These are phyloP conservation scores for Aphidius colemani DNA, from an alignment of 2,888 invertebrate genomes.

Conservation along the genomic window DNA sequence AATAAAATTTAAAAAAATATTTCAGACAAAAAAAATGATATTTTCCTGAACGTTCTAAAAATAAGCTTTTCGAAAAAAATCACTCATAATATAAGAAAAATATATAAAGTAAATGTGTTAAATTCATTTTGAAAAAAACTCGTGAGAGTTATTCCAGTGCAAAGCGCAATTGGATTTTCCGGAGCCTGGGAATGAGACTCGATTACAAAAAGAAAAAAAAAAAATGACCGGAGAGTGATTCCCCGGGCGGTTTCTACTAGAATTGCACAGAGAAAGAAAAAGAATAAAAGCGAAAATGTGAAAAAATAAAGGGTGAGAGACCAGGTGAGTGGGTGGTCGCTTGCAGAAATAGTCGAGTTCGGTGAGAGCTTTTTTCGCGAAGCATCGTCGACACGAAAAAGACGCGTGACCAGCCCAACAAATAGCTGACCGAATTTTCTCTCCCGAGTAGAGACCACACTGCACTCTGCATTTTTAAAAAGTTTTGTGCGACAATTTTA, in stretches of 20 bases:
- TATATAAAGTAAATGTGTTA: background rate
- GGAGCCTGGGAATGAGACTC: constrained; percentile 11
- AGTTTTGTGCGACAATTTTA: constrained; percentile 1
- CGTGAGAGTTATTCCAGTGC: constrained; percentile 14
- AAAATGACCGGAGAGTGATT: constrained; percentile 13
- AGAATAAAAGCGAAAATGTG: background rate
- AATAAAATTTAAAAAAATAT: too few relatives aligned
- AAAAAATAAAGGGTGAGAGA: background rate
- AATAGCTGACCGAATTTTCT: constrained; percentile 22
- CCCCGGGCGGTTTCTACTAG: constrained; percentile 10
- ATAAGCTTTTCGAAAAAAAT: background rate
- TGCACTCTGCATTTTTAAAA: constrained; percentile 30
- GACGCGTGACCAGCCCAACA: constrained; percentile 32
- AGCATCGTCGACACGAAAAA: constrained; percentile 16
- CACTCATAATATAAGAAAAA: background rate
- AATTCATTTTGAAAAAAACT: background rate
- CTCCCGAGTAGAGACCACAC: background rate
- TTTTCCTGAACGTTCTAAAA: too few relatives aligned
- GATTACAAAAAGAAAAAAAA: constrained; percentile 9
- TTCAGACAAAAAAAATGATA: too few relatives aligned
- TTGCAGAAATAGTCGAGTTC: too few relatives aligned
- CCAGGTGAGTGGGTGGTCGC: too few relatives aligned
- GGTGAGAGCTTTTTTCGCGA: background rate
- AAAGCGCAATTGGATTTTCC: constrained; percentile 18
- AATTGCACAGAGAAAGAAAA: constrained; percentile 3